Base-by-base conservation (phyloP, 2,888 invertebrate genomes). In the Pachliopta kotzebuea region DNA sequence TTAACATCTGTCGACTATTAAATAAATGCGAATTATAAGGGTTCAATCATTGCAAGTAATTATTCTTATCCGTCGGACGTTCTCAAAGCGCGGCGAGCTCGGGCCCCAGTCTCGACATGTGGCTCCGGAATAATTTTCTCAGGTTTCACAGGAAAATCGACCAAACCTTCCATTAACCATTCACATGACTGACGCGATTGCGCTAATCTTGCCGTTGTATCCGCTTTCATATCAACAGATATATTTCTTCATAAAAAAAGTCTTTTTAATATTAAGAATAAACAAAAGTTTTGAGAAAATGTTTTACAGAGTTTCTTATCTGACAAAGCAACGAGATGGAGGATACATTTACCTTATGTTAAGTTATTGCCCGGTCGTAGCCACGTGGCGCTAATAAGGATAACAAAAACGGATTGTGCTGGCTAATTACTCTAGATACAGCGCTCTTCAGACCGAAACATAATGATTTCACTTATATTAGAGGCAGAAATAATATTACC, bases 1-100 rank as follows among this genome's bases (percentile, higher is more conserved):
- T 91, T 90, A 90, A 90, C 91, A 91, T 90, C 90, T 91, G 91
- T 88, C 86, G 87, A 89, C 90, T 90, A 88, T 89, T 88, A 90
- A 86, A 90, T 89, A 86, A 89, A 88, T 81, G 85, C 81, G 76
- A 85, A 86, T 86, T 88, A 89, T 88, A 90, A 86, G 87, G 89
- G 87, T 89, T 90, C 90, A 89, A 90, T 89, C 88, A 87, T 88
- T 88, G 90, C 84, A 84, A 89, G 88, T 90, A 91, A 91, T 91
- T 90, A 90, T 90, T 90, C 88, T 88, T 90, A 90, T 90, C 90
- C 90, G 90, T 88, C 90, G 88, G 90, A 84, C 83, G 87, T 79
- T 86, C 84, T 87, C 87, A 88, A 87, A 88, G 87, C 81, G 80
- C 78, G 72, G 71, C 78, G 82, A 78, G 78, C 75, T 79, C 78